Base-by-base conservation (phyloP, 1,140 invertebrate genomes). In the Drosophila ananassae region DNA sequence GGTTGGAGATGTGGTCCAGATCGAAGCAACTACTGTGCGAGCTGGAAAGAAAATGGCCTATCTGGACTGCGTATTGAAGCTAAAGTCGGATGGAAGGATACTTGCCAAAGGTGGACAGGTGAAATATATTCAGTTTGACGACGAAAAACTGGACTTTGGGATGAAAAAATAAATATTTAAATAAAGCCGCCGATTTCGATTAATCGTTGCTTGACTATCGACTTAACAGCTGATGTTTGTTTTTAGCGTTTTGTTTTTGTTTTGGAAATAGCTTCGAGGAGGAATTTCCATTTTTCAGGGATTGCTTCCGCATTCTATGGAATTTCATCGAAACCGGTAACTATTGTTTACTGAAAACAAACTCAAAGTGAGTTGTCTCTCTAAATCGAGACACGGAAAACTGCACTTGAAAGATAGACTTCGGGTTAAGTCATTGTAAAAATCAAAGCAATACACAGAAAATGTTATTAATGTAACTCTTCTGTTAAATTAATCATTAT, bases 31-130 rank as follows among this genome's bases (percentile, higher is more conserved):
- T 46, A 97, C 96, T 1, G 90, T 96, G 6, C 96, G 95, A 92
- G 90, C 94, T 24, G 97, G 98, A 1, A 95, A 94, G 68, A 96
- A 93, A 52, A 91, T 98, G 55, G 97, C 96, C 1, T 98, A 97
- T 90, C 92, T 98, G 6, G 94, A 95, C 72, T 95, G 97, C 2
- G 94, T 96, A 73, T 93, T 98, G 6, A 93, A 92, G 4, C 95
- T 96, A 51, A 97, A 97, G 90, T 92, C 93, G 9, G 95, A 93
- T 69, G 95, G 95, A 51, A 92, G 93, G 62, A 64, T 98, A 2
- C 83, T 98, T 58, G 97, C 96, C n/a, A 95, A 93, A 68, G 97
- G 97, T 39, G 93, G 94, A 59, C 97, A 98, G 85, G 96, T 95
- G 0, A 97, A 97, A 92, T 97, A 93, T 93, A 90, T 96, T 67